Percentiles rank a stretch among this genome's conserved stretches.
Evolutionary conservation across 1,140 invertebrate species (phyloP).

Genomic region (Thrips palmi): DNA sequence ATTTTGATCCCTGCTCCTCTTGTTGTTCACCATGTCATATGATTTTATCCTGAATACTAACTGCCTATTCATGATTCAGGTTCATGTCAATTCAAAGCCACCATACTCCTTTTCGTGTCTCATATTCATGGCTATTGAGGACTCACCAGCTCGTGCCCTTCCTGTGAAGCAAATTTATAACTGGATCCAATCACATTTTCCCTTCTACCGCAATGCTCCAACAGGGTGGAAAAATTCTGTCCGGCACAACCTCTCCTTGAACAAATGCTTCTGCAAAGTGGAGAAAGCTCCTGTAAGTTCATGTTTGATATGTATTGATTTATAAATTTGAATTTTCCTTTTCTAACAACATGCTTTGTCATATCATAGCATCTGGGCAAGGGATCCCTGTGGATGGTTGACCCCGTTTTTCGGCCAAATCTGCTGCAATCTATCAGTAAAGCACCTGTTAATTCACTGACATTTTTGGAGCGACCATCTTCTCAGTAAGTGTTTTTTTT

Average conservation of each 20-base stretch:
- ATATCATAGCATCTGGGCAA: constrained; percentile 67
- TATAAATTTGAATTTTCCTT: background rate
- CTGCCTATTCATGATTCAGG: constrained; percentile 27
- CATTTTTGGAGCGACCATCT: no score
- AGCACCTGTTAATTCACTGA: no score
- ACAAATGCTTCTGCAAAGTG: constrained; percentile 95
- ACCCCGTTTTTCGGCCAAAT: constrained; percentile 71
- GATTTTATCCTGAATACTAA: constrained; percentile 8
- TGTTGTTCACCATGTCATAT: constrained; percentile 13
- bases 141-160: constrained; percentile 67
- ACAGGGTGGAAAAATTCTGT: constrained; percentile 98
- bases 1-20: constrained; percentile 9
- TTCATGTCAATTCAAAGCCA: constrained; percentile 74
- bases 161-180: constrained; percentile 94
- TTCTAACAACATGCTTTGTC: constrained; percentile 12
- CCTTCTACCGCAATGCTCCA: constrained; percentile 89
- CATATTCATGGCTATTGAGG: constrained; percentile 95
- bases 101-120: constrained; percentile 90
- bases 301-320: background rate
- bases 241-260: constrained; percentile 84
- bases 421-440: constrained; percentile 66
- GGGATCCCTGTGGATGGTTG: constrained; percentile 88
- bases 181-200: constrained; percentile 95
- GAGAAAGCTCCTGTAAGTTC: constrained; percentile 64
- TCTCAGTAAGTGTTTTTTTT: no score